These are phyloP conservation scores for Hybos culiciformis DNA, from an alignment of 2,888 invertebrate species.

Conservation along the genomic window DNA sequence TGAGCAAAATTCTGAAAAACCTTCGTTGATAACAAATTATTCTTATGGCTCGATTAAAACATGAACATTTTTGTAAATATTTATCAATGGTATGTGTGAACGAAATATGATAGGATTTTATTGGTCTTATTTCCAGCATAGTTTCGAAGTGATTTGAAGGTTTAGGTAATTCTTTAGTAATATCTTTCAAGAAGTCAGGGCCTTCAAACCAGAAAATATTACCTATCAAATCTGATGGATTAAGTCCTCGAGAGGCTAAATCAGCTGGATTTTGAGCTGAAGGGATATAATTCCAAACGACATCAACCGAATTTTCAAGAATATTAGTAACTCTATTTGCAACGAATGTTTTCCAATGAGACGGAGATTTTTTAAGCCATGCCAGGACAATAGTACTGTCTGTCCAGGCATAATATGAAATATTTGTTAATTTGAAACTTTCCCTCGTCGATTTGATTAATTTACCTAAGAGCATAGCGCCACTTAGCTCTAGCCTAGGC, in stretches of 20 bases:
- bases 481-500: constrained; percentile 6
- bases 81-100: too few relatives aligned
- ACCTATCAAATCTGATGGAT: constrained; percentile 9
- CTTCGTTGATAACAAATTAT: too few relatives aligned
- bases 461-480: constrained; percentile 9
- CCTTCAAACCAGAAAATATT: constrained; percentile 17
- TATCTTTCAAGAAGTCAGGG: too few relatives aligned
- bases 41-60: too few relatives aligned
- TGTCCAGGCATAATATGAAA: constrained; percentile 12
- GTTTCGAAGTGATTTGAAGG: too few relatives aligned
- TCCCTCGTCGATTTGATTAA: constrained; percentile 1
- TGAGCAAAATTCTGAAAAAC: too few relatives aligned
- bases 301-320: constrained; percentile 5
- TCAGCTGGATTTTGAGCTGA: constrained; percentile 16
- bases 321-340: constrained; percentile 16
- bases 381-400: constrained; percentile 14
- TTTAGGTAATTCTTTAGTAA: too few relatives aligned
- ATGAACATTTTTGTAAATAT: too few relatives aligned
- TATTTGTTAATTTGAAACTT: neutral
- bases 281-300: constrained; percentile 15
- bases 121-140: too few relatives aligned
- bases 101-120: too few relatives aligned
- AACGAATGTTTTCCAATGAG: constrained; percentile 18
- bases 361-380: constrained; percentile 15
- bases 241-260: constrained; percentile 15